Conservation (phyloP, 2,888 invertebrate species). For the Andricus quercusramuli region DNA sequence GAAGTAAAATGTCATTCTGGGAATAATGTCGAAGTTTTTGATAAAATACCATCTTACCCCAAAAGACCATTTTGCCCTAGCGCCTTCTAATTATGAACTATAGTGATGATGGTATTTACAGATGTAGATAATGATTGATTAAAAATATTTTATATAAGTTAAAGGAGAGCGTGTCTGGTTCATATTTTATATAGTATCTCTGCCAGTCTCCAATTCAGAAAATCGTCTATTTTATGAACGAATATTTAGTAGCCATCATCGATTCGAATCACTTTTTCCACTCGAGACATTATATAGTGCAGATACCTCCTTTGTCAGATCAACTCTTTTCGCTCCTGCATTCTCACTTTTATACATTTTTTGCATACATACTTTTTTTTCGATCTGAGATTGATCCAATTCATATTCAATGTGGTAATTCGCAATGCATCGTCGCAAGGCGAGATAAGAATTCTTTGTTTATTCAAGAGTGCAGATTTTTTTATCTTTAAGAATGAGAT, state of each 20-base stretch:
- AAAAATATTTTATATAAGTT: background rate
- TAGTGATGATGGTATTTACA: constrained; percentile 16
- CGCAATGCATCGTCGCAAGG: background rate
- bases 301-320: background rate
- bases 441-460: background rate
- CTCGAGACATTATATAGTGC: background rate
- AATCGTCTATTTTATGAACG: too few species aligned
- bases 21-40: background rate
- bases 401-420: background rate
- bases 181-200: background rate
- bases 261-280: background rate
- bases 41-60: background rate
- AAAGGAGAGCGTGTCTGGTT: background rate
- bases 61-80: background rate
- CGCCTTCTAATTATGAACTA: background rate
- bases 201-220: background rate
- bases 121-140: constrained; percentile 18
- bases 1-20: background rate
- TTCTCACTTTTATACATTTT: background rate
- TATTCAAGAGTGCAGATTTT: background rate
- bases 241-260: too few species aligned
- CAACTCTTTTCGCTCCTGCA: background rate
- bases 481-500: background rate
- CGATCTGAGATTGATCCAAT: background rate
- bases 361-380: background rate